Conservation (phyloP, 2,113 vertebrate species). For the Carlito syrichta region DNA sequence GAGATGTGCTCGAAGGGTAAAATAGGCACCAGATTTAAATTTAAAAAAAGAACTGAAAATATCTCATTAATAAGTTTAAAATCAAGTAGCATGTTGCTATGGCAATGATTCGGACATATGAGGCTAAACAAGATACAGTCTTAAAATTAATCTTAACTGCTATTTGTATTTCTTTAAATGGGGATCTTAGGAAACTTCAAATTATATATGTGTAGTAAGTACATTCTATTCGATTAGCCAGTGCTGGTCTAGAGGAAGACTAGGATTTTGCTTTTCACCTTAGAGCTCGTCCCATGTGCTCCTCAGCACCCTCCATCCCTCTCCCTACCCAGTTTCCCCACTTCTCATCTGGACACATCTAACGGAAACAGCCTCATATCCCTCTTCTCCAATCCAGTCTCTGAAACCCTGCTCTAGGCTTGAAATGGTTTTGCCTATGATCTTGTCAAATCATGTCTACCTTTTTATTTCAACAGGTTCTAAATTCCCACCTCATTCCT, state of each 20-base stretch:
- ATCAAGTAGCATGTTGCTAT: not conserved
- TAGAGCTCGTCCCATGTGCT: not conserved
- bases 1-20: not conserved
- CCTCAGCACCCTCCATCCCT: rapidly evolving
- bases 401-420: not conserved
- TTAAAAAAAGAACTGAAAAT: not conserved
- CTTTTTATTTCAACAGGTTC: constrained; percentile 11
- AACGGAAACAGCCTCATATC: not conserved
- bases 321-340: rapidly evolving
- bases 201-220: not conserved
- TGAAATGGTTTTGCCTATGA: not conserved
- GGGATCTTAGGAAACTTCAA: not conserved
- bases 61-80: constrained; percentile 4
- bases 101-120: not conserved
- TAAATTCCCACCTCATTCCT: not conserved
- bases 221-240: not conserved
- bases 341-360: no score
- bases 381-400: not conserved
- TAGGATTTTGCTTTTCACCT: not conserved
- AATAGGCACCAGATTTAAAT: not conserved
- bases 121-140: not conserved
- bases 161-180: not conserved
- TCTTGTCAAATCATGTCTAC: not conserved
- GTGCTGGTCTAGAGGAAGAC: not conserved
- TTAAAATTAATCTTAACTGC: not conserved